phyloP scores from a whole-genome alignment of 1,140 invertebrate species.

The Goniozus legneri region DNA sequence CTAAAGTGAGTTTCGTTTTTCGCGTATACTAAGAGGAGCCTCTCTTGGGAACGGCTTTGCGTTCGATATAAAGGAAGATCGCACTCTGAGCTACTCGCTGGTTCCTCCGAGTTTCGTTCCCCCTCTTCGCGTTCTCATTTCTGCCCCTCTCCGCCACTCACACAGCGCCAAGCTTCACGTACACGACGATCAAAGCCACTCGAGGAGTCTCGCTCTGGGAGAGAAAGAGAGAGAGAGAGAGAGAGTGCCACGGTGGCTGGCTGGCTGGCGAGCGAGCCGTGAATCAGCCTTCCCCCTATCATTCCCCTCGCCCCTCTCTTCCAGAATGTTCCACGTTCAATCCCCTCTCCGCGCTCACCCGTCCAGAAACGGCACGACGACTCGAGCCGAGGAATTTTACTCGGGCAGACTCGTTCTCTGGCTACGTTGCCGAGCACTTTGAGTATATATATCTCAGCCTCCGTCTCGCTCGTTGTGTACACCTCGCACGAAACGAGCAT shows the following conservation, averaged over 20 bases:
- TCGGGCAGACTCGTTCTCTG: conserved; percentile 44
- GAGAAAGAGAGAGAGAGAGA: conserved; percentile 22
- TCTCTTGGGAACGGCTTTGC: too few species aligned
- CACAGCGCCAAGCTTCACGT: background rate
- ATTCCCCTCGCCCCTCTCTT: background rate
- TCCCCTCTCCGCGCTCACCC: background rate
- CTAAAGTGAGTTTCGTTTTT: too few species aligned
- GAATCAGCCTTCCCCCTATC: conserved; percentile 31
- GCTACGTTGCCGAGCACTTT: too few species aligned
- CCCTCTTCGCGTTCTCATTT: conserved; percentile 5
- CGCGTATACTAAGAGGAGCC: too few species aligned
- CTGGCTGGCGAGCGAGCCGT: conserved; percentile 42
- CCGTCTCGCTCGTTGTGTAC: background rate
- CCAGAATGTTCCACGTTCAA: background rate
- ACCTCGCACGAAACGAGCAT: background rate
- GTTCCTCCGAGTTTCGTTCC: too few species aligned
- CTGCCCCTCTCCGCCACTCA: background rate
- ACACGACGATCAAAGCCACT: background rate
- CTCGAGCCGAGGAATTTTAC: conserved; percentile 51
- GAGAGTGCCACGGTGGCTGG: conserved; percentile 47
- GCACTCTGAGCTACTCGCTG: too few species aligned
- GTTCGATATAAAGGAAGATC: too few species aligned
- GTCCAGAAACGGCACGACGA: conserved; percentile 3
- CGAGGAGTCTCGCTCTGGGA: conserved; percentile 3
- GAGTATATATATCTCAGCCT: background rate